Evolutionary conservation across 2,888 invertebrate genomes (phyloP).

Genomic region (Suillia variegata): DNA sequence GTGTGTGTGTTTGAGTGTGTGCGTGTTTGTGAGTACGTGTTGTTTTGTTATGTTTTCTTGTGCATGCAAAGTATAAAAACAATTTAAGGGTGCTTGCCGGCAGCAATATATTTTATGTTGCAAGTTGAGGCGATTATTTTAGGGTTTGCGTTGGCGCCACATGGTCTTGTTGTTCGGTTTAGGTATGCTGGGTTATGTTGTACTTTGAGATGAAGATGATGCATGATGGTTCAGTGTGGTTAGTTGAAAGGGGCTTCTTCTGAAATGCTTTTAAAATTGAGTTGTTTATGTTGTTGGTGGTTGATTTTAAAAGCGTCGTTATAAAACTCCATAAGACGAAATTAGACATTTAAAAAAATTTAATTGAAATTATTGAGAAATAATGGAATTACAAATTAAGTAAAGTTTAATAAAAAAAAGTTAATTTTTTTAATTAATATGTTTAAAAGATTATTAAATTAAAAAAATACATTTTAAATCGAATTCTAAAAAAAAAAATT

Average conservation of each 20-base stretch:
- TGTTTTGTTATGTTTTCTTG: neutral
- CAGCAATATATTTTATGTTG: too few species aligned
- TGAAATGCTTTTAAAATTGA: constrained; percentile 47
- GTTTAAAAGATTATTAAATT: too few species aligned
- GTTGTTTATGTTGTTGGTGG: constrained; percentile 46
- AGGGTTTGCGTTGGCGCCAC: neutral
- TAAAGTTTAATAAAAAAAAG: too few species aligned
- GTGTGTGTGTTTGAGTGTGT: constrained; percentile 11
- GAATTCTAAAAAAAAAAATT: too few species aligned
- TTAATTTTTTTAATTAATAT: too few species aligned
- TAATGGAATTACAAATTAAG: too few species aligned
- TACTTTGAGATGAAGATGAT: constrained; percentile 22
- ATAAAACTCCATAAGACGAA: too few species aligned
- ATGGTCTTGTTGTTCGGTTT: constrained; percentile 14
- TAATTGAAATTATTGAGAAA: too few species aligned
- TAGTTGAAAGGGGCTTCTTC: constrained; percentile 9
- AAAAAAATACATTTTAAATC: too few species aligned
- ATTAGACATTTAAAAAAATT: too few species aligned
- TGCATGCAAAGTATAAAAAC: neutral
- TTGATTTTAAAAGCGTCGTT: neutral
- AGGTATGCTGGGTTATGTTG: constrained; percentile 21
- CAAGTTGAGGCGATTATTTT: neutral
- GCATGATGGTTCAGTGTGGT: constrained; percentile 34
- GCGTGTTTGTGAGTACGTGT: neutral
- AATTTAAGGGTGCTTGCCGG: too few species aligned